Evolutionary conservation across 2,797 vertebrate genomes (phyloP), one percentile per base, ranked within the genome.

Genomic region (Otolemur crassicaudatus): DNA sequence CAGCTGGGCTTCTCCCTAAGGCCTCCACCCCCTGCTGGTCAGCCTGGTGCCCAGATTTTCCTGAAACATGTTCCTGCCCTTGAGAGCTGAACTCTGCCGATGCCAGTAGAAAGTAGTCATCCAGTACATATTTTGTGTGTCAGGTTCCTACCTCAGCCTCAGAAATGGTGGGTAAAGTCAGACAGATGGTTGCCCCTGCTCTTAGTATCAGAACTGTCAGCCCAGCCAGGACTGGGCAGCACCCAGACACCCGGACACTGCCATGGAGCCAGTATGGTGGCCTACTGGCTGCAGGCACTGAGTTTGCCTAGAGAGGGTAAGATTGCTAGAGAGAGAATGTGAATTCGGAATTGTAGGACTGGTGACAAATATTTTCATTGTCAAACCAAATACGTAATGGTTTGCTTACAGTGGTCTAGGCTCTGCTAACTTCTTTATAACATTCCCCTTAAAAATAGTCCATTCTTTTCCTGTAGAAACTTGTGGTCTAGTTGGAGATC

Each of bases 371-470:
- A 34, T 69, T 88, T 49, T 56, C 27, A 7, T 69, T 7, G 9
- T 58, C 76, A 40, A 23, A 20, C 0, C 19, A 31, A 88, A 7
- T 4, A 1, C 37, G 76, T 60, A 20, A 23, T 1, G 5, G 22
- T 53, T 75, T 29, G 13, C 23, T 60, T 63, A 53, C 3, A 29
- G 31, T 53, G 5, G 72, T 67, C 70, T 16, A 16, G 17, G 16
- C 56, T 95, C 58, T 83, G 72, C 31, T 76, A 16, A 76, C 79
- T 37, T 65, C 46, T 90, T 37, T 20, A 31, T 90, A 82, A 81
- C 70, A 67, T 67, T 88, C 43, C 73, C 65, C 17, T 58, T 70
- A 19, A 31, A 22, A 53, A 85, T 23, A 65, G 80, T 61, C 4
- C 2, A 2, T 40, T 84, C 72, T 94, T 79, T 72, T 43, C 3